A percentile compares a stretch with the other conserved stretches of the same genome.
Evolutionary conservation across 2,888 invertebrate species (phyloP).

Genomic region (Sinohyriopsis cumingii): DNA sequence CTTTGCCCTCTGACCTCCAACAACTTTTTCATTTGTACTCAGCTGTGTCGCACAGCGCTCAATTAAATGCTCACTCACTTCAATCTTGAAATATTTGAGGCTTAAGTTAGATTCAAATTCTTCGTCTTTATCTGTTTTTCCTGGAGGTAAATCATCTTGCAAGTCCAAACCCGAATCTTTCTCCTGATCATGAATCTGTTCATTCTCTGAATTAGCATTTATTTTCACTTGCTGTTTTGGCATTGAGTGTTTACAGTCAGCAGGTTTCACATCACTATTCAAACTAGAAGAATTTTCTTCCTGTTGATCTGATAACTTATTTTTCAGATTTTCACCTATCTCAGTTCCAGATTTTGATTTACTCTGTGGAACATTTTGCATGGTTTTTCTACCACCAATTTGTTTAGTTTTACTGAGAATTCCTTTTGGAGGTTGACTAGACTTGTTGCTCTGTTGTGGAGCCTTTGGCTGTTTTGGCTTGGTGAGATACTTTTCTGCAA

Average conservation of each 20-base stretch:
- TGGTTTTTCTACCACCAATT: slow-evolving; percentile 21
- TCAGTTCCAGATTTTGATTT: background rate
- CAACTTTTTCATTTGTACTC: slow-evolving; percentile 66
- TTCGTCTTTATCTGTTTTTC: slow-evolving; percentile 20
- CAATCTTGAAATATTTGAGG: slow-evolving; percentile 63
- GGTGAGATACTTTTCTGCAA: slow-evolving; percentile 55
- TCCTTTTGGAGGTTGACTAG: slow-evolving; percentile 29
- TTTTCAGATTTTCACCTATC: too few relatives aligned
- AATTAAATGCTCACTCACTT: slow-evolving; percentile 65
- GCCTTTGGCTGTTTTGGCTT: slow-evolving; percentile 28
- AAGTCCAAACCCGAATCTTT: slow-evolving; percentile 34
- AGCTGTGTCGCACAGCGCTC: slow-evolving; percentile 68
- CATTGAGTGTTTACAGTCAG: background rate
- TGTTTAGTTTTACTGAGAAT: slow-evolving; percentile 31
- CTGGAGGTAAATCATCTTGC: slow-evolving; percentile 9
- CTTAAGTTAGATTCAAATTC: slow-evolving; percentile 67
- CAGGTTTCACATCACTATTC: background rate
- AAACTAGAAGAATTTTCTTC: background rate
- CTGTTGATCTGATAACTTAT: background rate
- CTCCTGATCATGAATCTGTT: slow-evolving; percentile 19
- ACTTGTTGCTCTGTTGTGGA: slow-evolving; percentile 6
- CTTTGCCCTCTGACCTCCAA: slow-evolving; percentile 46
- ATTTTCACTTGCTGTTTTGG: background rate
- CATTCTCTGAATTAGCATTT: background rate
- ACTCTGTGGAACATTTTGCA: too few relatives aligned